phyloP scores from a whole-genome alignment of 1,140 invertebrate genomes.

The Periplaneta americana region DNA sequence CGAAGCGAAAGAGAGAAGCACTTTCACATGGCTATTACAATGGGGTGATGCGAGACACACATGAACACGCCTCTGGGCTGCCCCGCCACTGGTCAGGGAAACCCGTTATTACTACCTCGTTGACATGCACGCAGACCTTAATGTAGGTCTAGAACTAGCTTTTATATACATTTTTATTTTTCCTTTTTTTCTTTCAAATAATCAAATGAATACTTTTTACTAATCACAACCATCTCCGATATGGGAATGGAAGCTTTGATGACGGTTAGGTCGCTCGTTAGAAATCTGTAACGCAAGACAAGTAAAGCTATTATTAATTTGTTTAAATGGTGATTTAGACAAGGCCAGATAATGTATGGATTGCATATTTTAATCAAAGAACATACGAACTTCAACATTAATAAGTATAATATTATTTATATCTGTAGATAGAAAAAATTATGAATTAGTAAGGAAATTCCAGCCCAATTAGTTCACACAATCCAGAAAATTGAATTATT shows the following conservation, averaged over 20 bases:
- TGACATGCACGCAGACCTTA: not conserved
- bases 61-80: not conserved
- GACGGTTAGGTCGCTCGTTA: too few relatives aligned
- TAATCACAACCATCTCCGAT: not conserved
- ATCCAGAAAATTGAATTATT: too few relatives aligned
- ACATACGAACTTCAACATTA: too few relatives aligned
- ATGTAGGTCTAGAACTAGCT: not conserved
- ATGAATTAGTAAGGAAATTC: too few relatives aligned
- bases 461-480: too few relatives aligned
- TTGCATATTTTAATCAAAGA: too few relatives aligned
- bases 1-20: not conserved
- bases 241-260: not conserved
- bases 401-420: too few relatives aligned
- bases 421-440: too few relatives aligned
- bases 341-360: too few relatives aligned
- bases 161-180: not conserved
- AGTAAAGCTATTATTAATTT: too few relatives aligned
- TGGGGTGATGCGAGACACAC: not conserved
- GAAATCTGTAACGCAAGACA: too few relatives aligned
- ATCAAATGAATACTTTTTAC: not conserved
- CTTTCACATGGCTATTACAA: not conserved
- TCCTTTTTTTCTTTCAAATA: not conserved
- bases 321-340: too few relatives aligned
- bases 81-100: not conserved
- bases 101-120: not conserved